A percentile compares a stretch with the other conserved stretches of the same genome.
phyloP scores from a whole-genome alignment of 1,140 invertebrate genomes.

The Plectus sambesii region DNA sequence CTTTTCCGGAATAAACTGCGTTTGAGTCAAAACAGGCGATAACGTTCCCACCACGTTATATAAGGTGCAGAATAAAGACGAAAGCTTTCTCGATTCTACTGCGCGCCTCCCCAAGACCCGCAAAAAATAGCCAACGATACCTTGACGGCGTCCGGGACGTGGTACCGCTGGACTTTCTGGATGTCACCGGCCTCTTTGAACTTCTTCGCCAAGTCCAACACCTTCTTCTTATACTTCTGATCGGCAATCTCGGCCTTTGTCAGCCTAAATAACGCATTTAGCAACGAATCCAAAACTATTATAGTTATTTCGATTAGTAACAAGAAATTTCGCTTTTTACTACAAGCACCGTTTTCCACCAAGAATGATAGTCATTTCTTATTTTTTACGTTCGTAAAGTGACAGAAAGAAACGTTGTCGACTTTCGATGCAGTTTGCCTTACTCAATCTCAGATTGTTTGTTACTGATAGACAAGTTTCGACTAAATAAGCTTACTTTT shows the following conservation, averaged over 20 bases:
- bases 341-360: too few species aligned
- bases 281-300: neutral
- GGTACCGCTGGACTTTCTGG: conserved; percentile 77
- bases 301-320: neutral
- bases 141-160: too few species aligned
- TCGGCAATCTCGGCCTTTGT: conserved; percentile 72
- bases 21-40: conserved; percentile 11
- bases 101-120: too few species aligned
- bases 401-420: too few species aligned
- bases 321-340: conserved; percentile 3
- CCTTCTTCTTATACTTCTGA: conserved; percentile 75
- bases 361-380: too few species aligned
- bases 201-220: conserved; percentile 79
- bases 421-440: neutral
- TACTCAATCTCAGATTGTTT: too few species aligned
- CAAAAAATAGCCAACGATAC: too few species aligned
- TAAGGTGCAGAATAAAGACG: conserved; percentile 7
- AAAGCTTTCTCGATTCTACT: conserved; percentile 6
- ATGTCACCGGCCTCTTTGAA: conserved; percentile 83
- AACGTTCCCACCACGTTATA: conserved; percentile 8
- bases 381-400: too few species aligned
- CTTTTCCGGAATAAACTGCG: conserved; percentile 9
- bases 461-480: too few species aligned
- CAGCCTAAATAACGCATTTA: conserved; percentile 52
- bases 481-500: conserved; percentile 54